Evolutionary conservation across 2,888 invertebrate genomes (phyloP), one percentile per base, ranked within the genome.

Genomic region (Melanotus villosus): DNA sequence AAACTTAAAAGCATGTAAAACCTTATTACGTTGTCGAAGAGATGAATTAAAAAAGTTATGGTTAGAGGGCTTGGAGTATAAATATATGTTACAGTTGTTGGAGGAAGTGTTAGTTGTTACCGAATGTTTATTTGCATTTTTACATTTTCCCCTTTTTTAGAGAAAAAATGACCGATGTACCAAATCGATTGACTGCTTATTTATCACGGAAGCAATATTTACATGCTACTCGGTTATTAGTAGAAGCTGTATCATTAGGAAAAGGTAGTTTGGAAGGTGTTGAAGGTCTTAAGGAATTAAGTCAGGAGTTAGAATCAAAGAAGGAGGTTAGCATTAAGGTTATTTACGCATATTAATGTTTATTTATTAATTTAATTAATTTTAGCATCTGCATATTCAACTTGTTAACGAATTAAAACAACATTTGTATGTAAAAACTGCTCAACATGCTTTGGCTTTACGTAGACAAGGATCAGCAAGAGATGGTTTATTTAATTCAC

Each of bases 1-100:
- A 79, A 94, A 93, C 81, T 85, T 97, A 58, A 90, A 90, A 73
- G 93, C 93, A 9, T 96, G 96, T 82, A 95, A 95, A 83, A 91
- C 90, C 26, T 85, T 99, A 63, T 85, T 99, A 70, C 92, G 96
- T 71, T 94, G 98, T 83, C 91, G 96, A 62, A 88, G 97, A 34
- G 98, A 98, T 80, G 99, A 99, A 82, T 86, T 99, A 68, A 92
- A 95, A 79, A 92, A 96, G 74, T 88, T 99, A 64, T 99, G 98
- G 97, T 88, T 95, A 4, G 98, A 98, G 83, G 96, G 97, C 0
- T 90, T 98, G n/a, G 97, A 99, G 80, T 97, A 98, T 80, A 96
- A 96, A 81, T 93, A 97, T 81, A 94, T 96, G 65, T 84, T 97
- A 41, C 90, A 93, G 75, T 90, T 98, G 85, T 85, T 98, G 43